Conservation (phyloP, 2,888 invertebrate genomes). For the Willowsia nigromaculata region DNA sequence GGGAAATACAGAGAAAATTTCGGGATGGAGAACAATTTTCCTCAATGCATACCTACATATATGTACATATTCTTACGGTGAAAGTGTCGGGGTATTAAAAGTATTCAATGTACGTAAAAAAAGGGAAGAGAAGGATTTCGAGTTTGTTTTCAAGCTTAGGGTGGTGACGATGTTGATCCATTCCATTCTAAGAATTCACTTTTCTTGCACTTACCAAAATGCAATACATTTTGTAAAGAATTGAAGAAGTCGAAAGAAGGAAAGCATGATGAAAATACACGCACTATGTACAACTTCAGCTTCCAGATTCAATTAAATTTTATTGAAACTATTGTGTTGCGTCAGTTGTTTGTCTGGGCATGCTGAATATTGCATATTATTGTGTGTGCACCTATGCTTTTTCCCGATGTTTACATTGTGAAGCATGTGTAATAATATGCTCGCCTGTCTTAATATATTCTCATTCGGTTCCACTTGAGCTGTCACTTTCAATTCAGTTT, state of each 20-base stretch:
- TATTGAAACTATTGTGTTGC: not conserved
- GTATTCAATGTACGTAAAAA: not conserved
- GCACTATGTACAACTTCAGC: not conserved
- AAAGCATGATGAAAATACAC: no score
- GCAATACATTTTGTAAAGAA: not conserved
- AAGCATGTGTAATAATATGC: not conserved
- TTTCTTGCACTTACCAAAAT: not conserved
- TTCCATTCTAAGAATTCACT: not conserved
- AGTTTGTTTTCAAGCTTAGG: not conserved
- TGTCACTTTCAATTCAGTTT: slow-evolving; percentile 34
- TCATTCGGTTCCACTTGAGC: slow-evolving; percentile 50
- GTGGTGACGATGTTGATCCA: not conserved
- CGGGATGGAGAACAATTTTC: not conserved
- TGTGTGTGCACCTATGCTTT: not conserved
- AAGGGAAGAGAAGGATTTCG: not conserved
- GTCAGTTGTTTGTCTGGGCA: no score
- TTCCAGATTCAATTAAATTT: not conserved
- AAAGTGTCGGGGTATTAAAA: not conserved
- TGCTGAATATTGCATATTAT: no score
- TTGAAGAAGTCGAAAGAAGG: not conserved
- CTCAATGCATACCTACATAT: not conserved
- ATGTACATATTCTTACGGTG: not conserved
- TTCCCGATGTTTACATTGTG: not conserved
- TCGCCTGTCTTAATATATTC: not conserved
- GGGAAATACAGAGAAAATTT: not conserved